Percentiles rank a stretch among this genome's conserved stretches.
These are phyloP conservation scores for Spilosoma lubricipeda DNA, from an alignment of 2,888 invertebrate genomes.

Conservation along the genomic window DNA sequence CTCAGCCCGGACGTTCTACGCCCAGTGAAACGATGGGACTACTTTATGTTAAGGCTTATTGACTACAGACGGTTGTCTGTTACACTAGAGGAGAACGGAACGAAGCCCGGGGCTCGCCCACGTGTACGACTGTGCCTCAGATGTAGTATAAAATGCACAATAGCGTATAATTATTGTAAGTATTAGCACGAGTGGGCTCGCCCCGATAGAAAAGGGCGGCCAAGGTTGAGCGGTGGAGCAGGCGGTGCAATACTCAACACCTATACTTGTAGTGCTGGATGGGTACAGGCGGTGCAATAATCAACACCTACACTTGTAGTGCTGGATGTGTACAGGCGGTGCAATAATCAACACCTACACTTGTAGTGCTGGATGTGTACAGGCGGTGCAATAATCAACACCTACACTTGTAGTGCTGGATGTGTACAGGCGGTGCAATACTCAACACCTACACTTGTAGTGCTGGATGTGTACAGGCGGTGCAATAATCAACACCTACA, in stretches of 20 bases:
- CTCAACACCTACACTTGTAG: conserved; percentile 1
- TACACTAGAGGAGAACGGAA: conserved; percentile 8
- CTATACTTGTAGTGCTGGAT: conserved; percentile 29
- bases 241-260: conserved; percentile 5
- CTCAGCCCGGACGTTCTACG: conserved; percentile 24
- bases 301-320: conserved; percentile 11
- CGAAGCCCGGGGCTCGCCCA: conserved; percentile 27
- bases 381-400: too few species aligned
- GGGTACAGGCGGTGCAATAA: too few species aligned
- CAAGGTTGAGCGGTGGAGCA: conserved; percentile 1
- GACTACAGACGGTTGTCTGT: conserved; percentile 39
- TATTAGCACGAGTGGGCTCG: conserved; percentile 23
- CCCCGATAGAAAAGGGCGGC: background rate
- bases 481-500: too few species aligned
- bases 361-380: conserved; percentile 40
- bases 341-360: too few species aligned
- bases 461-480: conserved; percentile 47
- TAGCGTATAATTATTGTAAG: conserved; percentile 28
- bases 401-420: conserved; percentile 29
- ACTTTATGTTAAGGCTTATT: conserved; percentile 44
- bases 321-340: conserved; percentile 47
- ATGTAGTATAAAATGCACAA: conserved; percentile 34
- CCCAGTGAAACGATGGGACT: conserved; percentile 32
- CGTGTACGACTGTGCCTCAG: conserved; percentile 33
- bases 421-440: too few species aligned